Evolutionary conservation across 53 echinoderm and acorn worm species (phyloP).

Genomic region (Apostichopus leukothele): DNA sequence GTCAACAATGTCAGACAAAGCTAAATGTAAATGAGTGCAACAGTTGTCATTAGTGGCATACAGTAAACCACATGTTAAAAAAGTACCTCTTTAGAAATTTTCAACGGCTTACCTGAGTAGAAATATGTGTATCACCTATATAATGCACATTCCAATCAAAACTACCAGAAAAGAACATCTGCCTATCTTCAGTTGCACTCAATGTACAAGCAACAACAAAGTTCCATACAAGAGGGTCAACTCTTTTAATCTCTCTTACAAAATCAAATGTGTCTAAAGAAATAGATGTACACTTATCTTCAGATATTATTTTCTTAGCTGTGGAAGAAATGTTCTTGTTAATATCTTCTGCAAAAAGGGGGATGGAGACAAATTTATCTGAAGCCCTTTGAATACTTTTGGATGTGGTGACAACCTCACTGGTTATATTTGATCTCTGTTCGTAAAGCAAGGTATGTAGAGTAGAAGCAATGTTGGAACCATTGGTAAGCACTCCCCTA

Average conservation of each 20-base stretch:
- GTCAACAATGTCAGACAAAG: conserved; percentile 39
- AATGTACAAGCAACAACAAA: conserved; percentile 28
- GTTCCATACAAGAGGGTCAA: neutral
- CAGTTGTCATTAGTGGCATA: conserved; percentile 33
- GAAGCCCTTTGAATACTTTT: neutral
- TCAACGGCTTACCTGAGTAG: neutral
- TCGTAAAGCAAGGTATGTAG: conserved; percentile 32
- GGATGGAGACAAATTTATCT: neutral
- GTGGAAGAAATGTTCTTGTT: neutral
- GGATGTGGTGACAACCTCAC: neutral
- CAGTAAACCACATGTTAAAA: conserved; percentile 10
- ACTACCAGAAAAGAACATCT: neutral
- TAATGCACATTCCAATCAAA: conserved; percentile 41
- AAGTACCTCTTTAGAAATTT: conserved; percentile 32
- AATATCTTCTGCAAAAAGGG: neutral
- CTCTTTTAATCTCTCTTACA: neutral
- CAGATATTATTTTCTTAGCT: conserved; percentile 2
- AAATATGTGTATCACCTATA: conserved; percentile 5
- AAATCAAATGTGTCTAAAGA: conserved; percentile 1
- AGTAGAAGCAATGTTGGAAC: neutral
- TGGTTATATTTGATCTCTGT: neutral
- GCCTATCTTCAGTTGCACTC: neutral
- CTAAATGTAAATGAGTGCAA: conserved; percentile 35
- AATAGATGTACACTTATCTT: neutral
- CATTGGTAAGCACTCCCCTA: conserved; percentile 17